Evolutionary conservation across 2,888 invertebrate species (phyloP).

Genomic region (Trichogramma dendrolimi): DNA sequence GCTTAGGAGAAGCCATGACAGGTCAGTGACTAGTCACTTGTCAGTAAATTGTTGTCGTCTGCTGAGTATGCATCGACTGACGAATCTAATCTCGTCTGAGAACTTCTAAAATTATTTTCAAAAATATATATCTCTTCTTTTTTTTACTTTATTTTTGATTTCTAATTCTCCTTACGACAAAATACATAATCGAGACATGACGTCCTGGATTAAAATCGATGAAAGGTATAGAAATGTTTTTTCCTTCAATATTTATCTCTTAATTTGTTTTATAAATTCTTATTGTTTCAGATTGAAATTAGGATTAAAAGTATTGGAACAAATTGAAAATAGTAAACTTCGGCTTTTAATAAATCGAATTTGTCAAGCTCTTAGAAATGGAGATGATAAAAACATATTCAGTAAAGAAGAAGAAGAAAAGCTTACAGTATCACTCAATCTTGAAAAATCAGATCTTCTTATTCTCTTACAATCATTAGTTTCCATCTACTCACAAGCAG

Average conservation of each 20-base stretch:
- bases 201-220: constrained; percentile 22
- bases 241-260: neutral
- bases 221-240: constrained; percentile 1
- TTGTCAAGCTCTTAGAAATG: constrained; percentile 39
- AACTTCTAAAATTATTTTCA: too few relatives aligned
- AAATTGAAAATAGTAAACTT: constrained; percentile 43
- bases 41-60: too few relatives aligned
- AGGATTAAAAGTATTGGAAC: constrained; percentile 38
- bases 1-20: too few relatives aligned
- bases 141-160: too few relatives aligned
- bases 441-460: constrained; percentile 38
- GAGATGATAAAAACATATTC: constrained; percentile 36
- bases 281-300: constrained; percentile 35
- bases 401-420: constrained; percentile 43
- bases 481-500: constrained; percentile 41
- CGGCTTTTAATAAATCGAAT: constrained; percentile 41
- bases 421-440: constrained; percentile 38
- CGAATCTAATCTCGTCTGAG: too few relatives aligned
- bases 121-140: too few relatives aligned
- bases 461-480: constrained; percentile 38
- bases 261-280: constrained; percentile 1
- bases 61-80: too few relatives aligned
- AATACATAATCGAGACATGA: constrained; percentile 8
- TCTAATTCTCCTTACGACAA: too few relatives aligned
- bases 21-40: too few relatives aligned